Base-by-base conservation (phyloP, 2,113 vertebrate genomes). In the Lophotis ruficrista region DNA sequence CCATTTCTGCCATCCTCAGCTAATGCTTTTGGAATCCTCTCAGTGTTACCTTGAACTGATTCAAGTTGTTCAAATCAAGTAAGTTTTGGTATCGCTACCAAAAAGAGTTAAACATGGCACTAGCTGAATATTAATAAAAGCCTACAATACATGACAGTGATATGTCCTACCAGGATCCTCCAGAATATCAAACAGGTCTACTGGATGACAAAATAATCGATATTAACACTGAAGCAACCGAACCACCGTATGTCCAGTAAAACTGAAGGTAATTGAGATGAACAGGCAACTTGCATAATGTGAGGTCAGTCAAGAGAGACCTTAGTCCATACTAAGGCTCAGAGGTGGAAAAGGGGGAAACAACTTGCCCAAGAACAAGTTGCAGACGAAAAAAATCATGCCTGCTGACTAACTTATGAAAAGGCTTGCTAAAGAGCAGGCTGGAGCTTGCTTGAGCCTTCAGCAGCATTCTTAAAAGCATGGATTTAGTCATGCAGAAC, bases 401-500 rank as follows among this genome's bases (percentile, higher is more conserved):
- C 50, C 73, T 85, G 73, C 43, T 75, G 33, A 77, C 25, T 86
- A 73, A 64, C 33, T 78, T 83, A 48, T 54, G 45, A 56, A 86
- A 91, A 75, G n/a, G 13, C 37, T 73, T 77, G 56, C 60, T 81
- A 13, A 80, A 82, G n/a, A 87, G 70, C 77, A 87, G 47, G 56
- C 80, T 84, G 38, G 31, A 92, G 69, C 51, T 83, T 89, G 68
- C 51, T 71, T 66, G 53, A 86, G 68, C 76, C 37, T 90, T 83
- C 86, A 84, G 51, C 54, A 71, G 50, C 37, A 58, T 84, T 92
- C 66, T 85, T 51, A 54, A 31, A 86, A 86, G 70, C 33, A 58
- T 11, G 5, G 72, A 48, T 76, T 90, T 83, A 92, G 37, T 58
- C 20, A 58, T 4, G 20, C 31, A 80, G 60, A 85, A 85, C 58